A percentile compares a stretch with the other conserved stretches of the same genome.
Evolutionary conservation across 2,113 vertebrate species (phyloP).

Genomic region (Heterotilapia buettikoferi): DNA sequence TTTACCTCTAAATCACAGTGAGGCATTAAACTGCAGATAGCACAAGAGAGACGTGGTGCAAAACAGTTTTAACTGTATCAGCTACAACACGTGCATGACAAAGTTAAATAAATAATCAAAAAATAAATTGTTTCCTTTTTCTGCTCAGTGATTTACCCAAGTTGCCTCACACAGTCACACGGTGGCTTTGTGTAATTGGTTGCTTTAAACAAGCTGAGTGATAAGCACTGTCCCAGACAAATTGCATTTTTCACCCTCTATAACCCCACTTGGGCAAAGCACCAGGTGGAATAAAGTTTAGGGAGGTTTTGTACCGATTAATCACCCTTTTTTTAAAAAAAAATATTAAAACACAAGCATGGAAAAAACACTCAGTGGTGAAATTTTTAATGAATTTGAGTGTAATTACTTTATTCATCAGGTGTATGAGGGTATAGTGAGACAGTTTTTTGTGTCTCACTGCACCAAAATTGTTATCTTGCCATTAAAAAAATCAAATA

Average conservation of each 20-base stretch:
- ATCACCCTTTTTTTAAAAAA: background rate
- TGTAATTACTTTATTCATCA: background rate
- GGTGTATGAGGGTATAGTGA: background rate
- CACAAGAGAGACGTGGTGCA: background rate
- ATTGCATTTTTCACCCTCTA: conserved; percentile 20
- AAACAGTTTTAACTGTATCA: background rate
- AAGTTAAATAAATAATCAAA: background rate
- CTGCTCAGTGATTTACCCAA: background rate
- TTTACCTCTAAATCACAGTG: background rate
- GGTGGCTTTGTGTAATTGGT: conserved; percentile 23
- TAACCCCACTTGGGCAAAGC: background rate
- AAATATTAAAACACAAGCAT: background rate
- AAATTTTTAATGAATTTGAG: background rate
- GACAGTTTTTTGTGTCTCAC: background rate
- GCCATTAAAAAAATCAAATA: background rate
- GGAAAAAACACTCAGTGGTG: background rate
- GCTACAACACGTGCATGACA: background rate
- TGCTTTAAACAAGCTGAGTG: conserved; percentile 13
- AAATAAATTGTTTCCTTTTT: background rate
- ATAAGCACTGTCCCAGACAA: conserved; percentile 39
- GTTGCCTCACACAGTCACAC: background rate
- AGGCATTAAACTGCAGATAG: background rate
- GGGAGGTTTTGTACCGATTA: background rate
- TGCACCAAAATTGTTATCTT: background rate
- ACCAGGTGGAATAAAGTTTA: background rate